A percentile compares a stretch with the other conserved stretches of the same genome.
Conservation (phyloP, 2,113 vertebrate species). For the Cebus imitator region DNA sequence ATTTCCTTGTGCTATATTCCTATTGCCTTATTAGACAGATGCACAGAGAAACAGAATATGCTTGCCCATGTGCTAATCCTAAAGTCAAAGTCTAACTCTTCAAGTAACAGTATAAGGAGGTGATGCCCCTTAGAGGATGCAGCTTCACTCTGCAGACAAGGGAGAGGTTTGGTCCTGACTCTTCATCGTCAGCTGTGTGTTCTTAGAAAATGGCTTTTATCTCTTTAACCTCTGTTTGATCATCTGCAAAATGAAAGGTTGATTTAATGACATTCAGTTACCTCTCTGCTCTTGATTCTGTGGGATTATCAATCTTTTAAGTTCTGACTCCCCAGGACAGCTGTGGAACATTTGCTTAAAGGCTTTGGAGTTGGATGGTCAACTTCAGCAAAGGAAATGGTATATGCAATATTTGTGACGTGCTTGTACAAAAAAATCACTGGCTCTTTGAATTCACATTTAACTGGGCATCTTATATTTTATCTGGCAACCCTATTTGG, state of each 20-base stretch:
- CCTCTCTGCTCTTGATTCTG: neutral
- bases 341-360: neutral
- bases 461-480: neutral
- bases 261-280: neutral
- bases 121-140: neutral
- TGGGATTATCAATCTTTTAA: neutral
- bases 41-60: neutral
- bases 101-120: neutral
- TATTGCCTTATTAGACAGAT: neutral
- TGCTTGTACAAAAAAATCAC: neutral
- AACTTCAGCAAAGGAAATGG: neutral
- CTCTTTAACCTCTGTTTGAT: constrained; percentile 21
- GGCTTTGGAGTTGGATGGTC: neutral
- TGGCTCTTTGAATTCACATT: neutral
- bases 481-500: neutral
- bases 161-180: neutral
- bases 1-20: no score
- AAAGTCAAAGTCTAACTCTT: neutral
- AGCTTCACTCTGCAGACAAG: neutral
- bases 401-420: neutral
- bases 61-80: neutral
- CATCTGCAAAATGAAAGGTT: constrained; percentile 30
- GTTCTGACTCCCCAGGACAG: neutral
- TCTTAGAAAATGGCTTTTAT: neutral
- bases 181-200: neutral